Evolutionary conservation across 2,888 invertebrate species (phyloP), one percentile per base, ranked within the genome.

Genomic region (Chalcosyrphus nemorum): DNA sequence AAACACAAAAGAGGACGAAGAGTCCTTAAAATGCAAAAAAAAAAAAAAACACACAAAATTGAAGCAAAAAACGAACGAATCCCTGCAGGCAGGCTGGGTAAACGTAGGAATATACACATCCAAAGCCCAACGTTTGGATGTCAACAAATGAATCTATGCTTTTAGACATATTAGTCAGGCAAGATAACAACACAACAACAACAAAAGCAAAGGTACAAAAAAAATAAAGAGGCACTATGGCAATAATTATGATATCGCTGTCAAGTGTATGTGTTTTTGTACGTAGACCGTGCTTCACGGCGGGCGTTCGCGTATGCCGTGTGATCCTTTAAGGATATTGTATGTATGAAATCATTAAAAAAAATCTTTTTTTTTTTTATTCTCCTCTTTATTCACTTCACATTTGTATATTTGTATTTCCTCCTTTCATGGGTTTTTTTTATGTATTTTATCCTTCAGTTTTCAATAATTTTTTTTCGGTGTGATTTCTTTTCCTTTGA

Each of bases 121-220:
- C 59, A 57, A n/a, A 41, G 11, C 32, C 3, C 38, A 45, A n/a
- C 74, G 80, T 61, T 76, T 74, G 61, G 63, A 80, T 80, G 63
- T 75, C 80, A 84, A 63, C 80, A 80, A 80, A 80, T 84, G 80
- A 84, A 84, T 84, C 84, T 75, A 84, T 84, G 74, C 84, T 84
- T 84, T 84, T 84, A 84, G 84, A 75, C 74, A 84, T 84, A 84
- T 84, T 80, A 84, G 84, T 80, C 80, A 52, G 72, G 45, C 72
- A 63, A 59, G 68, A 74, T 57, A 61, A 78, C 78, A 78, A 63
- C 72, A 66, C 29, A 56, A 72, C 72, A 78, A 57, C 72, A 68
- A 35, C 54, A 61, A 65, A 32, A 52, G 24, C 3, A 56, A 21
- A 15, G 47, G 2, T 4, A 70, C 9, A 7, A 32, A 7, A 29